These are phyloP conservation scores for Petrolisthes cinctipes DNA, from an alignment of 2,888 invertebrate species.

Conservation along the genomic window DNA sequence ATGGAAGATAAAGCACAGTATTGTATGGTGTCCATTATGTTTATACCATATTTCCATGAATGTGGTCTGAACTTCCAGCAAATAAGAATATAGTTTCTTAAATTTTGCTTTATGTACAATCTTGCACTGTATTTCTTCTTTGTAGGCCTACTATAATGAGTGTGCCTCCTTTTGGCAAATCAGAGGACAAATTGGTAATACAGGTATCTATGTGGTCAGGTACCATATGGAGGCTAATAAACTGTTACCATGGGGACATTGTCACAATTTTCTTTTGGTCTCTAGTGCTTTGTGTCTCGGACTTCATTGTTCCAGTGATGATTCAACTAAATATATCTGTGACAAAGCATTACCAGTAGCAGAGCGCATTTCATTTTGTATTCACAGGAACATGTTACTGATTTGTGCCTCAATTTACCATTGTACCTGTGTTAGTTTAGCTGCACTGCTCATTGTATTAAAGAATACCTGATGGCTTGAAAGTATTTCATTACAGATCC, in stretches of 20 bases:
- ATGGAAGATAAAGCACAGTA: conserved; percentile 8
- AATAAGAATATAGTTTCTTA: no score
- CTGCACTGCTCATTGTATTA: conserved; percentile 62
- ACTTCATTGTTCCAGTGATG: conserved; percentile 14
- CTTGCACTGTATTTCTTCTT: conserved; percentile 33
- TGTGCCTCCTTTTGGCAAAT: conserved; percentile 51
- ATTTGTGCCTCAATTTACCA: conserved; percentile 63
- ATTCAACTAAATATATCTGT: conserved; percentile 6
- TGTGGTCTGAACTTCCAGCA: no score
- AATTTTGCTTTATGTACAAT: background rate
- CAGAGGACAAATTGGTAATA: conserved; percentile 60
- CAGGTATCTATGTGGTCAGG: conserved; percentile 37
- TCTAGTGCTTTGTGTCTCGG: conserved; percentile 3
- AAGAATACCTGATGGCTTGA: conserved; percentile 53
- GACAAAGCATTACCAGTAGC: conserved; percentile 26
- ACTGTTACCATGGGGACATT: conserved; percentile 3
- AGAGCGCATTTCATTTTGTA: background rate
- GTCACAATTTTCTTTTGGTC: background rate
- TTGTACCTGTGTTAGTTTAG: conserved; percentile 63
- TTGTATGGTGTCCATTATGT: background rate
- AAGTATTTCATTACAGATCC: conserved; percentile 3
- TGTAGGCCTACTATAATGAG: conserved; percentile 37
- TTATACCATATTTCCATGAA: no score
- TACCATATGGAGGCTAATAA: conserved; percentile 29
- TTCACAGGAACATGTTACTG: conserved; percentile 54